Evolutionary conservation across 2,888 invertebrate species (phyloP).

Genomic region (Chrysotoxum bicinctum): DNA sequence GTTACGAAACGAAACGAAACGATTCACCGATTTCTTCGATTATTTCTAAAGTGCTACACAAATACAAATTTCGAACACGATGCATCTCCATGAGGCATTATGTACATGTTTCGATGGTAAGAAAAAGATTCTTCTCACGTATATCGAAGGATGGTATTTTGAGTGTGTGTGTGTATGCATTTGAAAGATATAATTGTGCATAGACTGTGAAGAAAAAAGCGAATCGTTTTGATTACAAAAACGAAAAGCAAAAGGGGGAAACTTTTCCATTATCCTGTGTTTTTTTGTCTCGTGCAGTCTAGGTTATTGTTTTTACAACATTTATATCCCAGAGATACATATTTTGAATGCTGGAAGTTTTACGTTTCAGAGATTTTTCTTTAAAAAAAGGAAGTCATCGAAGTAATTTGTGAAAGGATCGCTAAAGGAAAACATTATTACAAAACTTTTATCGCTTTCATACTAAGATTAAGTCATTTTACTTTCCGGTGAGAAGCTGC

Average conservation of each 20-base stretch:
- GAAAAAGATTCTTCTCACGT: constrained; percentile 46
- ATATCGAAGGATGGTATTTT: background rate
- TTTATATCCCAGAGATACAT: constrained; percentile 18
- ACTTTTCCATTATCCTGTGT: constrained; percentile 18
- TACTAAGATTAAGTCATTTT: constrained; percentile 63
- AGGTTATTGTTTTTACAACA: constrained; percentile 33
- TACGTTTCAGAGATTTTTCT: constrained; percentile 18
- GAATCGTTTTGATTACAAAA: constrained; percentile 28
- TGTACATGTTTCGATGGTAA: constrained; percentile 34
- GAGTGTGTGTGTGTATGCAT: constrained; percentile 16
- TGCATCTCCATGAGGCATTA: constrained; percentile 34
- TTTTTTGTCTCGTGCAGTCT: constrained; percentile 15
- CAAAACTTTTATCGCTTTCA: constrained; percentile 60
- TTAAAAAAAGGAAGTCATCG: constrained; percentile 26
- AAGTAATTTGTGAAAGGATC: constrained; percentile 62
- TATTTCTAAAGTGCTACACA: constrained; percentile 35
- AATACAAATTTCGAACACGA: constrained; percentile 31
- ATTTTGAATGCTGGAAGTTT: constrained; percentile 23
- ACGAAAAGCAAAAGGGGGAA: background rate
- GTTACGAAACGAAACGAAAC: constrained; percentile 25
- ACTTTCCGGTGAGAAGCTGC: constrained; percentile 36
- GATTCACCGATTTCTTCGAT: constrained; percentile 38
- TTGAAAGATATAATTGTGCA: constrained; percentile 43
- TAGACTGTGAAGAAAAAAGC: constrained; percentile 24
- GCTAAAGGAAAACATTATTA: constrained; percentile 59